A percentile compares a stretch with the other conserved stretches of the same genome.
These are phyloP conservation scores for Cercopithecus mona DNA, from an alignment of 2,113 vertebrate species.

Conservation along the genomic window DNA sequence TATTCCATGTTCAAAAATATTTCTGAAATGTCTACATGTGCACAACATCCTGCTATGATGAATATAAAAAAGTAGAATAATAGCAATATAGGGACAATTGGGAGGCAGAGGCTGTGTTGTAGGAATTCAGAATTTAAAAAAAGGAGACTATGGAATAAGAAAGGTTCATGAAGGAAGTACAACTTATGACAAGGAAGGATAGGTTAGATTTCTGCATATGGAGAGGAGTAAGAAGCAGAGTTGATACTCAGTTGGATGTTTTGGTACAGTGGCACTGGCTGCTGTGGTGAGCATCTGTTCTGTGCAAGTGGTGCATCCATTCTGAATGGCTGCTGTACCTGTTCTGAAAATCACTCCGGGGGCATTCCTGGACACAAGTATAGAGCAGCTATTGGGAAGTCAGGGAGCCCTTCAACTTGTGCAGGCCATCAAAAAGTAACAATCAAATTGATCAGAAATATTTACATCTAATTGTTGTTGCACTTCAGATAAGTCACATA, in stretches of 20 bases:
- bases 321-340: neutral
- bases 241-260: neutral
- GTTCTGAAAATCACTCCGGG: slow-evolving; percentile 12
- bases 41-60: neutral
- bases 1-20: slow-evolving; percentile 18
- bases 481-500: slow-evolving; percentile 23
- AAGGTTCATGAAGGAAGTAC: neutral
- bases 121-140: neutral
- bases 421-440: neutral
- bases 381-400: neutral
- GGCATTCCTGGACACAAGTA: neutral
- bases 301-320: neutral
- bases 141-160: neutral
- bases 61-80: neutral
- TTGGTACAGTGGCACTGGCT: neutral
- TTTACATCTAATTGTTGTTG: neutral
- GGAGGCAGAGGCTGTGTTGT: neutral
- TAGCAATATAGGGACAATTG: neutral
- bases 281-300: neutral
- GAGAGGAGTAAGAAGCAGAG: neutral
- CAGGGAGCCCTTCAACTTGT: neutral
- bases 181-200: neutral
- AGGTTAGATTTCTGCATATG: neutral
- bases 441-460: neutral
- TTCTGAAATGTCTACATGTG: neutral